Base-by-base conservation (phyloP, 2,888 invertebrate species). In the Catocala sponsa region DNA sequence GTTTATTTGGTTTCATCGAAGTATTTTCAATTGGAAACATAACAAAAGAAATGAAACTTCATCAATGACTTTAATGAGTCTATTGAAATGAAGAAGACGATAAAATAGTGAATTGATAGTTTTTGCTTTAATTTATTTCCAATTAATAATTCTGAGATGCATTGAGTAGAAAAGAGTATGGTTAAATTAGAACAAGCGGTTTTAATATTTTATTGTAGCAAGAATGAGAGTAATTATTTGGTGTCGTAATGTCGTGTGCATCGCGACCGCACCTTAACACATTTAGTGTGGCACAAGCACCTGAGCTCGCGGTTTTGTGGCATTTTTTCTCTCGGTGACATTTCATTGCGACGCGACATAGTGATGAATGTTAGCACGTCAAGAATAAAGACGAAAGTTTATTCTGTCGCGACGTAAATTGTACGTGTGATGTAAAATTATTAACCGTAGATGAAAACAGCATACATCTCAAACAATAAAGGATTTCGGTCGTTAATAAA, bases 401-500 rank as follows among this genome's bases (percentile, higher is more conserved):
- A 66, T 58, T 63, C 32, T 38, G 41, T 50, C 15, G n/a, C 13
- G 15, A 43, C 47, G 15, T 48, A 53, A 59, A 59, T 48, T 48
- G 59, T 33, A 35, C n/a, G 42, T 35, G 52, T 52, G 15, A 46
- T 38, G n/a, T 13, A 51, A 38, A 43, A 51, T 15, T 51, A 58
- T 58, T 58, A 38, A 58, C 41, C n/a, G 10, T 33, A 12, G 11
- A 52, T 44, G n/a, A 25, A 38, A 58, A 59, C 52, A 12, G 51
- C 32, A 52, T 42, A 52, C 46, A 47, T 48, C 12, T 58, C 11
- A 48, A 68, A 55, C 59, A 65, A 63, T 63, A 73, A 75, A 72
- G 63, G 70, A 42, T 58, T 62, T 54, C 38, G 52, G 48, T 51
- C 65, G 61, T 62, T 67, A 73, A 63, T 76, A 76, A 70, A 66